Base-by-base conservation (phyloP, 2,113 vertebrate genomes). In the Ceyx margarethae region DNA sequence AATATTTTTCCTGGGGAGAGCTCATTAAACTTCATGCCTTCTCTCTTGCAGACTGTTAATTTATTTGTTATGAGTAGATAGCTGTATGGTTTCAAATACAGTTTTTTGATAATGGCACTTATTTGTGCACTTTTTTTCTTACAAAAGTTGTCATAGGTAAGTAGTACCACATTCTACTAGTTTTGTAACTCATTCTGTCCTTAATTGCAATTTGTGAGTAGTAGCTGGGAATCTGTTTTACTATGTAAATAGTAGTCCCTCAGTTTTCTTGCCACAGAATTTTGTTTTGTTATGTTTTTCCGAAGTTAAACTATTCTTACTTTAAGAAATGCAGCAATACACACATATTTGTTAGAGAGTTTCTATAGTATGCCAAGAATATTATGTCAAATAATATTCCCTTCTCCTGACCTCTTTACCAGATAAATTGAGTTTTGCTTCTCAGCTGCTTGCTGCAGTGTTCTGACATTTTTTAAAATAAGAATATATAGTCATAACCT, bases 231-330 rank as follows among this genome's bases (percentile, higher is more conserved):
- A 51, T 74, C 9, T 60, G 2, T 29, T 65, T 66, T 77, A 26
- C 7, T 16, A 0, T 29, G 19, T 53, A 12, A 42, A 22, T 5
- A 2, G 5, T 12, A 46, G 42, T 15, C 4, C 4, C 14, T 51
- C 26, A 10, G 54, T 37, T 9, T 50, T 75, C 9, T 43, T 85
- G 15, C n/a, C 53, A 10, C 9, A 37, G 2, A 3, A 65, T 9
- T 62, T 72, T 48, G 3, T 45, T 33, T 3, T 48, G 33, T 72
- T n/a, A 10, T 61, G 8, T 8, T 46, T 67, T 48, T 73, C 3
- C 9, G 29, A 26, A 54, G 23, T 51, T 23, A 69, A 2, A 18
- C 4, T 68, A 5, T 10, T 42, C 10, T 37, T 61, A 17, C 18
- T 54, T 40, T 50, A 18, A 40, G 26, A 61, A 66, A 45, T 40